Base-by-base conservation (phyloP, 2,113 vertebrate species). In the Lasiurus cinereus region DNA sequence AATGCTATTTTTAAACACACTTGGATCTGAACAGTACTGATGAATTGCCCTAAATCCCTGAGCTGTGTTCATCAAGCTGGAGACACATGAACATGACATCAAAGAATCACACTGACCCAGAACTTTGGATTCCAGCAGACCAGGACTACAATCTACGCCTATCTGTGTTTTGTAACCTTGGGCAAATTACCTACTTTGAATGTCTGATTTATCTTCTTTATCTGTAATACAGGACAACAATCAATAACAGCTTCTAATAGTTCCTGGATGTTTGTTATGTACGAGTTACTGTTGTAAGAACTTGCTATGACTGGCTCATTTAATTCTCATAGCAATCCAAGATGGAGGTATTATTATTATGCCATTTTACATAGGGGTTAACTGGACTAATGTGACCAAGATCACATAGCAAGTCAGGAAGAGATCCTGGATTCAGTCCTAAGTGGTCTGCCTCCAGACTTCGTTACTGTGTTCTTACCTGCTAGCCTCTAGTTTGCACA, bases 1-100 rank as follows among this genome's bases (percentile, higher is more conserved):
- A 85, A 89, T 70, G 80, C 67, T 82, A 48, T 82, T 96, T 95
- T 94, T 59, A 96, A 93, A 89, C 31, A 74, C 13, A 31, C 5
- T 96, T 67, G 83, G 36, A 80, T 93, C 69, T 83, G 39, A 80
- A 80, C 11, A 79, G 77, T 15, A 67, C 19, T 21, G 73, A 93
- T 14, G n/a, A 93, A 31, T 22, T 80, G 82, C 21, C 24, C 50
- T 46, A 77, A 95, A 62, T 74, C 83, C 50, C 5, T 29, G 48
- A 66, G 64, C 31, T 33, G 36, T 27, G 8, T 52, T 89, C 54
- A 86, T 79, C 3, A 76, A 83, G 73, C 9, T 43, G 27, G 62
- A 56, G 39, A 7, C 31, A 66, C 7, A 10, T 13, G 27, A 91
- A 12, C 16, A 31, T 2, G 6, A 27, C 18, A 27, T 82, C 59